phyloP scores from a whole-genome alignment of 2,113 vertebrate species.

The Neotragus moschatus region DNA sequence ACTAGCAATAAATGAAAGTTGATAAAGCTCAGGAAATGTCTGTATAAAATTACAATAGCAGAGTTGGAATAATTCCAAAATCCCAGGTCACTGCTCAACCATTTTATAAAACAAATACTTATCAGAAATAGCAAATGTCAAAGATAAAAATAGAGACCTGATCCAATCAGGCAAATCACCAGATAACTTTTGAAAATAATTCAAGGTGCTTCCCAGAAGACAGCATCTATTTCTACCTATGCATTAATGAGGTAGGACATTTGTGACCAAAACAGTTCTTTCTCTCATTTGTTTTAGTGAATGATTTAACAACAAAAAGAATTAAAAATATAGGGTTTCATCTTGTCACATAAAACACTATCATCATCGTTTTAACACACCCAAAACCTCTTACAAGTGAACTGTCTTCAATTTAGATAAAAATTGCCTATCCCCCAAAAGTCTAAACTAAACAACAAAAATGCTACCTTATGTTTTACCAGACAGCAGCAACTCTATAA shows the following conservation, averaged over 20 bases:
- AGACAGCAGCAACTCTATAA: neutral
- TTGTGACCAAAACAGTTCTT: neutral
- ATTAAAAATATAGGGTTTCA: neutral
- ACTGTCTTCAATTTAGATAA: neutral
- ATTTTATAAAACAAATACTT: constrained; percentile 8
- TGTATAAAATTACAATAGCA: neutral
- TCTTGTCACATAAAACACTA: neutral
- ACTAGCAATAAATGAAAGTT: constrained; percentile 32
- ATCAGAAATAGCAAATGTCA: constrained; percentile 34
- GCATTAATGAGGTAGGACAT: neutral
- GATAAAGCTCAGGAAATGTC: neutral
- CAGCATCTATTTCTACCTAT: neutral
- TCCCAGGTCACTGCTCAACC: neutral
- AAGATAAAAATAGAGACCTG: neutral
- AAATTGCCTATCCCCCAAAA: neutral
- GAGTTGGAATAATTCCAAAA: neutral
- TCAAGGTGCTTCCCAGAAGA: constrained; percentile 13
- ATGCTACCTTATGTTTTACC: neutral
- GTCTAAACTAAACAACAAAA: constrained; percentile 15
- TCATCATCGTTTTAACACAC: neutral
- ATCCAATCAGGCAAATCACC: neutral
- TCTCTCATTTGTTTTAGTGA: neutral
- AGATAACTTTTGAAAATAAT: neutral
- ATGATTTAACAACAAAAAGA: neutral
- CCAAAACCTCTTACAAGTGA: neutral